phyloP scores from a whole-genome alignment of 2,113 vertebrate genomes.

The Cepphus grylle region DNA sequence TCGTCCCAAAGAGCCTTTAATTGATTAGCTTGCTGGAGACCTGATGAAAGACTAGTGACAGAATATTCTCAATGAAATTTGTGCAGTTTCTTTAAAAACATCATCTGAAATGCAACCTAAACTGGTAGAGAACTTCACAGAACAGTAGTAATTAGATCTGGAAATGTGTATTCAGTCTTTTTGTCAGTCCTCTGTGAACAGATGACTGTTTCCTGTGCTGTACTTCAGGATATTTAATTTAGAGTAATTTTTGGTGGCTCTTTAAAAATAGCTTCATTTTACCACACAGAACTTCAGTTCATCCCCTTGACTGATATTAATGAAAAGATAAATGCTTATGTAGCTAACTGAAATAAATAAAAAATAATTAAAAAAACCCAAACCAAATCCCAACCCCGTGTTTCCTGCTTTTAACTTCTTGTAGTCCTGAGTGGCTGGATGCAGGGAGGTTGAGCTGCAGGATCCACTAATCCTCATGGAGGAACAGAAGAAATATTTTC shows the following conservation, averaged over 20 bases:
- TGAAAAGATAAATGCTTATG: not conserved
- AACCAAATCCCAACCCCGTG: not conserved
- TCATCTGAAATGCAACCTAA: not conserved
- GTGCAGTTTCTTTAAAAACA: not conserved
- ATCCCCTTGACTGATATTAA: not conserved
- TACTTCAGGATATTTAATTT: not conserved
- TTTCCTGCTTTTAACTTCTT: not conserved
- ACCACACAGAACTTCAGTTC: not conserved
- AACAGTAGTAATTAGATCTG: not conserved
- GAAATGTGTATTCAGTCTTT: not conserved
- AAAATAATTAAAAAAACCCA: not conserved
- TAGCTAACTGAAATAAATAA: not conserved
- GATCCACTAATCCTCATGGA: not conserved
- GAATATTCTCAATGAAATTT: not conserved
- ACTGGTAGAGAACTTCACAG: not conserved
- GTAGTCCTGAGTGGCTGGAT: not conserved
- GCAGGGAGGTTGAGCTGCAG: not conserved
- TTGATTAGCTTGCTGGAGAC: slow-evolving; percentile 2
- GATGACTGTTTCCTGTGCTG: not conserved
- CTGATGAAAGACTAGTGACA: not conserved
- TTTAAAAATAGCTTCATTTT: not conserved
- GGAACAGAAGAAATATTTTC: not conserved
- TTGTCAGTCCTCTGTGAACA: not conserved
- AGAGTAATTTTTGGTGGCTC: not conserved
- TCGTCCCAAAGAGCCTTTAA: not conserved